Conservation (phyloP, 2,797 vertebrate species). For the Oreortyx pictus region DNA sequence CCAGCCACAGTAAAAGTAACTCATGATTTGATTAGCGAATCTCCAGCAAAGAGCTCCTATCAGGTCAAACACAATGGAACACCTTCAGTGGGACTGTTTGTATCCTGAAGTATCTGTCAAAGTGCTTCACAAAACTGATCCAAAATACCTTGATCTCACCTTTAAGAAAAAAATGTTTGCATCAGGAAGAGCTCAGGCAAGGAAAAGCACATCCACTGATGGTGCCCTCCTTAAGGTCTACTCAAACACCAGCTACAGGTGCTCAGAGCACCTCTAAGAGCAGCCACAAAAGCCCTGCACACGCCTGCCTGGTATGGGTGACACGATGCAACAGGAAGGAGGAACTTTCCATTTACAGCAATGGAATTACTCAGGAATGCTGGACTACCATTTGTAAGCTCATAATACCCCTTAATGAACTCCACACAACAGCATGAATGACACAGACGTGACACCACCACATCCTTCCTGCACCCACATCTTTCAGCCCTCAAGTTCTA, state of each 20-base stretch:
- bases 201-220: not conserved
- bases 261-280: not conserved
- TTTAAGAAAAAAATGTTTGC: not conserved
- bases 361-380: not conserved
- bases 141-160: not conserved
- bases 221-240: not conserved
- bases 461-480: not conserved
- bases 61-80: not conserved
- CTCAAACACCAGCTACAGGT: accelerated
- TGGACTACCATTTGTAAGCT: not conserved
- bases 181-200: not conserved
- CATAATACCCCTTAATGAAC: not conserved
- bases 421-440: not conserved
- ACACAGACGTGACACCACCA: not conserved
- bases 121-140: not conserved
- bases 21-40: not conserved
- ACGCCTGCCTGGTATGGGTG: not conserved
- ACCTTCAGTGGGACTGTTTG: not conserved
- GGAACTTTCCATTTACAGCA: not conserved
- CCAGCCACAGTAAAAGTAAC: not conserved
- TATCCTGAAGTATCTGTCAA: not conserved
- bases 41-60: not conserved
- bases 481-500: not conserved
- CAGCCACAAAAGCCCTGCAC: not conserved
- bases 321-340: not conserved